Evolutionary conservation across 2,113 vertebrate species (phyloP), one percentile per base, ranked within the genome.

Genomic region (Pelobates fuscus): DNA sequence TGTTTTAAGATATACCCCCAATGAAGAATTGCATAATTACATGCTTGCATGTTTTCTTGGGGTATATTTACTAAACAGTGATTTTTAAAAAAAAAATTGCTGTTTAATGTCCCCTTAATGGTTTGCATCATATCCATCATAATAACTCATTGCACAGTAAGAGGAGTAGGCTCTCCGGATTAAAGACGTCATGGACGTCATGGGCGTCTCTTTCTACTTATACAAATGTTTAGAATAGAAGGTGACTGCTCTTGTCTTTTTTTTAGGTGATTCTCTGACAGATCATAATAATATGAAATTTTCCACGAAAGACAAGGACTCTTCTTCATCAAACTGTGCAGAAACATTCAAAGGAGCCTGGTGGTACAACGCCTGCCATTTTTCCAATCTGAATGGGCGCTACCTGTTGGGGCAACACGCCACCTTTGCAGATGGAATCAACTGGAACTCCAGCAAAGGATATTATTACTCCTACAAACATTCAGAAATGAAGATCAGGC

Each of bases 371-470:
- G 11, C 18, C 86, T 93, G 92, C 78, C 92, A 93, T 10, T 77
- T 89, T 60, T 87, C 90, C 2, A 93, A 93, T 64, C 88, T 93
- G 58, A 93, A 93, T 52, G 91, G 92, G 2, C 78, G 85, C 2
- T 93, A 92, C 37, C 60, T 71, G 26, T n/a, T n/a, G n/a, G n/a
- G n/a, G n/a, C 63, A 30, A 41, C 77, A 78, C n/a, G 29, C 37
- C 8, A 67, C 64, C 18, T 71, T 63, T 37, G 77, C 79, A 8
- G 30, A 67, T 23, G 79, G 79, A 26, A 76, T 80, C 59, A 70
- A 76, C 63, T 80, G 79, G 79, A 0, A 0, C 23, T 11, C 67
- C 41, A 70, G 77, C 18, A 78, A 61, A 12, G 71, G 71, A 0
- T 17, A 55, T 4, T 11, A 80, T 55, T 78, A 80, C 66, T 78